A percentile compares a stretch with the other conserved stretches of the same genome.
phyloP scores from a whole-genome alignment of 2,113 vertebrate genomes.

The Hiodon alosoides region DNA sequence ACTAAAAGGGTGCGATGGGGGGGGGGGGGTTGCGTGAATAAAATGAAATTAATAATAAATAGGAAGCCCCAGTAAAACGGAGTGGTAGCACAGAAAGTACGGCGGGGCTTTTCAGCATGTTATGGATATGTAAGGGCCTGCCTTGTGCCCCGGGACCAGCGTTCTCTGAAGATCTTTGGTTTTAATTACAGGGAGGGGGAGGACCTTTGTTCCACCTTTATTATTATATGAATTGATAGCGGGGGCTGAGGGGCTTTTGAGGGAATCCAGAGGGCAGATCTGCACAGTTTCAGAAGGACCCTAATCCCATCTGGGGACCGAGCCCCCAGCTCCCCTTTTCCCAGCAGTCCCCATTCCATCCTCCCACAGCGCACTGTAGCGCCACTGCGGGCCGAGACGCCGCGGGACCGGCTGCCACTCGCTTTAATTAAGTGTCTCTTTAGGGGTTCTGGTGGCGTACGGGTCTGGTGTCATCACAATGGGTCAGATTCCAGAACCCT shows the following conservation, averaged over 20 bases:
- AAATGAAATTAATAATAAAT: too few relatives aligned
- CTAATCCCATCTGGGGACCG: conserved; percentile 62
- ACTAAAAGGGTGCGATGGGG: conserved; percentile 4
- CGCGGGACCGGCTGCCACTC: conserved; percentile 39
- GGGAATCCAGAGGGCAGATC: conserved; percentile 46
- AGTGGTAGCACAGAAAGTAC: too few relatives aligned
- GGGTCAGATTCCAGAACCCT: conserved; percentile 35
- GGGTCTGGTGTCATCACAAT: conserved; percentile 45
- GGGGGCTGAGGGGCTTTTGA: conserved; percentile 37
- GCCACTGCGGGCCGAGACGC: conserved; percentile 31
- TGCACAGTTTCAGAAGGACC: conserved; percentile 50
- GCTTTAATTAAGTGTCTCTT: conserved; percentile 61
- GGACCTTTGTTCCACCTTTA: conserved; percentile 66
- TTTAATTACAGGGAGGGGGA: conserved; percentile 65
- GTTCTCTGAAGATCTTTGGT: conserved; percentile 58
- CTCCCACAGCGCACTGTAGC: conserved; percentile 3
- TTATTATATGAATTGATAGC: conserved; percentile 74
- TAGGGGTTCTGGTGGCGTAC: conserved; percentile 45
- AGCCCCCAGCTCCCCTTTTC: conserved; percentile 26
- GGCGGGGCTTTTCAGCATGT: too few relatives aligned
- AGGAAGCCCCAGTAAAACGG: too few relatives aligned
- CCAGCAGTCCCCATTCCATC: conserved; percentile 7
- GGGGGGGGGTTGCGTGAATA: neutral
- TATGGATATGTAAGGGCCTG: neutral
- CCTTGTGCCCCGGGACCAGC: conserved; percentile 44